A percentile compares a stretch with the other conserved stretches of the same genome.
Conservation (phyloP, 1,140 invertebrate species). For the Heliconius hewitsoni region DNA sequence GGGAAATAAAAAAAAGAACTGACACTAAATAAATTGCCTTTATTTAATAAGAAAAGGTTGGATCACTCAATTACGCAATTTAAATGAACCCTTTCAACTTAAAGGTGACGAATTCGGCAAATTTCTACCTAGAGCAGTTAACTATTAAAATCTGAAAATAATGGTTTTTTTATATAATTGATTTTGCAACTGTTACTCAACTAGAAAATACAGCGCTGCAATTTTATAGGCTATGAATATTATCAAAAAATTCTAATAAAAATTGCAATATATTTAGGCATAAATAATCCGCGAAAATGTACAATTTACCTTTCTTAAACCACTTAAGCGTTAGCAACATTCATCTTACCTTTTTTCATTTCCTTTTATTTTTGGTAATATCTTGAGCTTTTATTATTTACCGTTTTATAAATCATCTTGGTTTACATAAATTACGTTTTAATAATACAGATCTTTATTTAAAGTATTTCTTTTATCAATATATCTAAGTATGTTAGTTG, state of each 20-base stretch:
- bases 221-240: neutral
- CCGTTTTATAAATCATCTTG: neutral
- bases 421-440: neutral
- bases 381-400: neutral
- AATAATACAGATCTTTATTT: too few species aligned
- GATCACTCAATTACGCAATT: neutral
- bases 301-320: neutral
- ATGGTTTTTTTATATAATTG: neutral
- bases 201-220: neutral
- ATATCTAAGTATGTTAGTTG: too few species aligned
- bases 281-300: too few species aligned
- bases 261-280: too few species aligned
- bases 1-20: too few species aligned
- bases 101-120: slow-evolving; percentile 2
- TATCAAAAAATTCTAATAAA: neutral
- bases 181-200: neutral
- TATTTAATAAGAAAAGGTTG: neutral
- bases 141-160: neutral
- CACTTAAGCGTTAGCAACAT: neutral
- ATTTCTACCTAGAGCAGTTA: neutral
- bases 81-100: neutral
- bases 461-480: too few species aligned
- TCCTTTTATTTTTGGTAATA: slow-evolving; percentile 8
- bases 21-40: neutral
- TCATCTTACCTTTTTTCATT: slow-evolving; percentile 1